Evolutionary conservation across 1,140 invertebrate genomes (phyloP).

Genomic region (Capitella teleta): DNA sequence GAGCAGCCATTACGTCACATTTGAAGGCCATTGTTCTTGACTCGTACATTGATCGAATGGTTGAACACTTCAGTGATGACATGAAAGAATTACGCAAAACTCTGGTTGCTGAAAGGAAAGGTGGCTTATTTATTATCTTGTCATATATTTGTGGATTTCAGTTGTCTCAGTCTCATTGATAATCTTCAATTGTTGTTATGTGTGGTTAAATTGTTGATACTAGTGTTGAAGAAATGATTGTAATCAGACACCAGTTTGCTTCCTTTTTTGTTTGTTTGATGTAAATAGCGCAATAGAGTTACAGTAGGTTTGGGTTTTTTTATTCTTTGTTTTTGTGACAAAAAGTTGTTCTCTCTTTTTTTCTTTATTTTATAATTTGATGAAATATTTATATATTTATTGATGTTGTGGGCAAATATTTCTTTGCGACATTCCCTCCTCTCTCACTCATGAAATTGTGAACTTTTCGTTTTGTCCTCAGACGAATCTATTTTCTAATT

Average conservation of each 20-base stretch:
- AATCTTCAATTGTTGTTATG: neutral
- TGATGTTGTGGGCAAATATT: no score
- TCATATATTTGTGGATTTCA: no score
- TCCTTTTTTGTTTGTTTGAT: neutral
- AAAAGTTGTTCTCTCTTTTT: no score
- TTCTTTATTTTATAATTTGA: no score
- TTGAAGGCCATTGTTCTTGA: constrained; percentile 40
- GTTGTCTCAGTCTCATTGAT: neutral
- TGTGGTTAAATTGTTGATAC: neutral
- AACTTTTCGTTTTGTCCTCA: no score
- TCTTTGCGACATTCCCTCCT: no score
- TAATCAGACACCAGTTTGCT: neutral
- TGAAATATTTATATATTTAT: no score
- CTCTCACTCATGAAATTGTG: no score
- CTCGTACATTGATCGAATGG: constrained; percentile 52
- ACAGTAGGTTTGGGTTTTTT: no score
- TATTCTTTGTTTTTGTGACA: no score
- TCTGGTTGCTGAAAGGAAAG: constrained; percentile 24
- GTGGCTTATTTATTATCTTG: constrained; percentile 18
- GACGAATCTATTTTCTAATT: no score
- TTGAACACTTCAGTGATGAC: constrained; percentile 39
- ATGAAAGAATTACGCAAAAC: constrained; percentile 23
- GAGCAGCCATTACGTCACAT: constrained; percentile 36
- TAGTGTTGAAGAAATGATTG: neutral
- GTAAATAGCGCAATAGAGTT: neutral